Evolutionary conservation across 2,113 vertebrate species (phyloP).

Genomic region (Empidonax alnorum): DNA sequence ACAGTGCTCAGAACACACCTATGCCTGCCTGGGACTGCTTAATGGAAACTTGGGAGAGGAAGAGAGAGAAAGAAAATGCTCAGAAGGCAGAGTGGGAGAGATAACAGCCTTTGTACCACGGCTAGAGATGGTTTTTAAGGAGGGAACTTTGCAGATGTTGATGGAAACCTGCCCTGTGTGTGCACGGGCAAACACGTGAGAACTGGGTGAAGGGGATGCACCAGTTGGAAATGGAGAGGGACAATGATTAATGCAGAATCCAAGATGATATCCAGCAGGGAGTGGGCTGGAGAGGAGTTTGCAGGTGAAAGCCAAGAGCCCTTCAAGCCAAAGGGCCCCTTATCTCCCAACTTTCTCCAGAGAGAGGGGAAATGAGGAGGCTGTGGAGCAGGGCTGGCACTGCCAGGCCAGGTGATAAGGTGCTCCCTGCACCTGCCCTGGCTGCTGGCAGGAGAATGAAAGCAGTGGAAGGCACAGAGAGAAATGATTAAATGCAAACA

Average conservation of each 20-base stretch:
- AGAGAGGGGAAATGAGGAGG: not conserved
- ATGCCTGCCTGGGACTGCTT: not conserved
- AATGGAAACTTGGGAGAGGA: not conserved
- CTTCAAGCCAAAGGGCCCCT: not conserved
- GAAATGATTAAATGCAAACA: not conserved
- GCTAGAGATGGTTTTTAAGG: not conserved
- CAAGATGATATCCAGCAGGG: not conserved
- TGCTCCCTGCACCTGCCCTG: not conserved
- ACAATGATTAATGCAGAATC: not conserved
- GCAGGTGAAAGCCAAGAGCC: not conserved
- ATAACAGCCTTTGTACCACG: not conserved
- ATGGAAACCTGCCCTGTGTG: not conserved
- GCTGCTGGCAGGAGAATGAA: not conserved
- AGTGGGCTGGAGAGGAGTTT: not conserved
- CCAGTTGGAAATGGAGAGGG: not conserved
- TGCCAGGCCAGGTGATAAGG: fast-evolving
- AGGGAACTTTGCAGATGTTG: not conserved
- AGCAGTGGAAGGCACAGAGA: not conserved
- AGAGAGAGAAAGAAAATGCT: not conserved
- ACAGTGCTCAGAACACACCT: fast-evolving
- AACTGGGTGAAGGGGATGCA: not conserved
- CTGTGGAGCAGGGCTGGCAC: not conserved
- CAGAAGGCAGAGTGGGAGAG: not conserved
- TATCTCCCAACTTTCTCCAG: too few species aligned
- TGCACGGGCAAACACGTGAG: not conserved